A percentile compares a stretch with the other conserved stretches of the same genome.
Evolutionary conservation across 2,113 vertebrate genomes (phyloP).

Genomic region (Chionomys nivalis): DNA sequence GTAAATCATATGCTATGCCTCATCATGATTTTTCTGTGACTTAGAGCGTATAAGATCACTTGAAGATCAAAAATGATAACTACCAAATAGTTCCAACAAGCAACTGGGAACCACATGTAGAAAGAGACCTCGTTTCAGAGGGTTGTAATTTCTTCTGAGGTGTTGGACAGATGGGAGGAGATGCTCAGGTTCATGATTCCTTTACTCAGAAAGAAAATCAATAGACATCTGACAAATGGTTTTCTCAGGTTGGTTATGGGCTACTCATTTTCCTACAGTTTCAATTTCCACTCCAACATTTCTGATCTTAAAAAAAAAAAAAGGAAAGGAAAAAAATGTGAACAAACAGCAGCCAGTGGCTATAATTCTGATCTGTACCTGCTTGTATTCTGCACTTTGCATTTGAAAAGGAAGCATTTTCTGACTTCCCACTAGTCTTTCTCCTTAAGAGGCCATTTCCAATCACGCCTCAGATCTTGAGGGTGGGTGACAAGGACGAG

Average conservation of each 20-base stretch:
- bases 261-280: not conserved
- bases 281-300: not conserved
- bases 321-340: not conserved
- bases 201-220: slow-evolving; percentile 22
- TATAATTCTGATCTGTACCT: not conserved
- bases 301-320: not conserved
- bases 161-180: not conserved
- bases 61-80: slow-evolving; percentile 42
- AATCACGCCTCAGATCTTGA: slow-evolving; percentile 12
- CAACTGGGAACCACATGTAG: not conserved
- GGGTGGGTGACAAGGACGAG: not conserved
- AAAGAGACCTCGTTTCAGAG: slow-evolving; percentile 10
- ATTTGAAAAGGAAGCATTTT: slow-evolving; percentile 39
- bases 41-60: slow-evolving; percentile 43
- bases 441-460: slow-evolving; percentile 13
- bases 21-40: slow-evolving; percentile 15
- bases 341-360: not conserved
- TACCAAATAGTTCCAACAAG: slow-evolving; percentile 22
- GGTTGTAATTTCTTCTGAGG: slow-evolving; percentile 33
- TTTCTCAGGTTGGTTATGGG: not conserved
- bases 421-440: not conserved
- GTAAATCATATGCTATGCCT: slow-evolving; percentile 23
- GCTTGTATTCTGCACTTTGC: slow-evolving; percentile 18
- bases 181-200: slow-evolving; percentile 29
- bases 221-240: slow-evolving; percentile 43